Conservation (phyloP, 2,113 vertebrate genomes). For the Grammomys dolichurus region DNA sequence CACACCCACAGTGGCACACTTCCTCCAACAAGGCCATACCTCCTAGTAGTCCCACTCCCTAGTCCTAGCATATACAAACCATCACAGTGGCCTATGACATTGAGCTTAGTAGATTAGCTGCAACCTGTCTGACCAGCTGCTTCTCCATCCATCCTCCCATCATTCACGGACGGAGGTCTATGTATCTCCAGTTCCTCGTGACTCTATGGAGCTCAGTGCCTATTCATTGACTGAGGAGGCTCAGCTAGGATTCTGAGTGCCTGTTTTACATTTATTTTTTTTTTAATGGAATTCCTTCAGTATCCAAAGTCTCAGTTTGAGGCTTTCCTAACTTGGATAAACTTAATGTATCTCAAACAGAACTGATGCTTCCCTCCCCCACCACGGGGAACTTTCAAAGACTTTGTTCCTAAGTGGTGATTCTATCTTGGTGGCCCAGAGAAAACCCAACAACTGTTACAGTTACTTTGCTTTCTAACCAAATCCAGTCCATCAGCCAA, state of each 20-base stretch:
- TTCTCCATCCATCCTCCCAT: background rate
- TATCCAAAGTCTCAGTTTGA: accelerated
- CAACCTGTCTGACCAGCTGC: background rate
- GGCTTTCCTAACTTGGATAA: background rate
- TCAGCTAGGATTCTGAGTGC: accelerated
- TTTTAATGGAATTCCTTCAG: background rate
- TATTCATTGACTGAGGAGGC: accelerated
- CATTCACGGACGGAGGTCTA: background rate
- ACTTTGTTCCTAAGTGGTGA: background rate
- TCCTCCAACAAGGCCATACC: too few relatives aligned
- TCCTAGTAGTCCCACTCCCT: too few relatives aligned
- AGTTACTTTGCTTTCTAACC: background rate
- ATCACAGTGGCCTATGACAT: background rate
- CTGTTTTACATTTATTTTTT: too few relatives aligned
- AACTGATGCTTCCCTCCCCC: background rate
- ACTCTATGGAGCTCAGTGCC: background rate
- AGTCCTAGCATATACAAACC: too few relatives aligned
- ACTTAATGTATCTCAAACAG: background rate
- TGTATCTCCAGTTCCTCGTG: background rate
- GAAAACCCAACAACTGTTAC: background rate
- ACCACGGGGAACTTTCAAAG: too few relatives aligned
- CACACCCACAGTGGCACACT: too few relatives aligned
- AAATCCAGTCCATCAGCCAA: background rate
- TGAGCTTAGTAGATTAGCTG: background rate
- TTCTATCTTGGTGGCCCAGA: background rate